These are phyloP conservation scores for Paratrypauchen microcephalus DNA, from an alignment of 2,797 vertebrate species.

Conservation along the genomic window DNA sequence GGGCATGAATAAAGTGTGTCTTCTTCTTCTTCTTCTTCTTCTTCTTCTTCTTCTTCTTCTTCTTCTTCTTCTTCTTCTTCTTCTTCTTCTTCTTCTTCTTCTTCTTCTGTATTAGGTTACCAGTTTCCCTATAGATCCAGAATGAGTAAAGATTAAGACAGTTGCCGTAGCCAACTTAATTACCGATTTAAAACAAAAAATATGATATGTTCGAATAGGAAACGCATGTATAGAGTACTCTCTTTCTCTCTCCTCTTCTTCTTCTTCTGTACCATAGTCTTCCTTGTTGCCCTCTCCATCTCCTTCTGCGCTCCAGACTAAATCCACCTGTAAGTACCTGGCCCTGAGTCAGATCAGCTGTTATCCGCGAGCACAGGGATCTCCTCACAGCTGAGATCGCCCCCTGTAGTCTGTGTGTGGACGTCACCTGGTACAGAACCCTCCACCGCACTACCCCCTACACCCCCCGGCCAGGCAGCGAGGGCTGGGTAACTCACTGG, in stretches of 20 bases:
- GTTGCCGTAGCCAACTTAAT: too few relatives aligned
- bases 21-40: too few relatives aligned
- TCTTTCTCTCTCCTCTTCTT: too few relatives aligned
- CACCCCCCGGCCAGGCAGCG: background rate
- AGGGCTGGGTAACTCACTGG: slow-evolving; percentile 51
- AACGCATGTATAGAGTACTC: background rate
- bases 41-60: too few relatives aligned
- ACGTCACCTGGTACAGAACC: slow-evolving; percentile 65
- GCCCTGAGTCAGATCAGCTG: slow-evolving; percentile 23
- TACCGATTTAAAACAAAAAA: too few relatives aligned
- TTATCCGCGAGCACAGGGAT: slow-evolving; percentile 40
- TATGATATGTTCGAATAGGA: too few relatives aligned
- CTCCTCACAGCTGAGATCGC: slow-evolving; percentile 54
- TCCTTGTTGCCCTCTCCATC: background rate
- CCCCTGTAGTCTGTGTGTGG: slow-evolving; percentile 51
- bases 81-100: too few relatives aligned
- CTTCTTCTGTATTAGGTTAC: too few relatives aligned
- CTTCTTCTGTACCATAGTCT: background rate
- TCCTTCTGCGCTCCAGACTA: slow-evolving; percentile 4
- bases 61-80: too few relatives aligned
- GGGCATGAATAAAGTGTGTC: too few relatives aligned
- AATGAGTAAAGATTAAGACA: too few relatives aligned
- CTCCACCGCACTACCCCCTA: slow-evolving; percentile 32
- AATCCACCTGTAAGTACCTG: slow-evolving; percentile 53
- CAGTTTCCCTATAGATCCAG: too few relatives aligned